A percentile compares a stretch with the other conserved stretches of the same genome.
Conservation (phyloP, 2,888 invertebrate genomes). For the Rhagium mordax region DNA sequence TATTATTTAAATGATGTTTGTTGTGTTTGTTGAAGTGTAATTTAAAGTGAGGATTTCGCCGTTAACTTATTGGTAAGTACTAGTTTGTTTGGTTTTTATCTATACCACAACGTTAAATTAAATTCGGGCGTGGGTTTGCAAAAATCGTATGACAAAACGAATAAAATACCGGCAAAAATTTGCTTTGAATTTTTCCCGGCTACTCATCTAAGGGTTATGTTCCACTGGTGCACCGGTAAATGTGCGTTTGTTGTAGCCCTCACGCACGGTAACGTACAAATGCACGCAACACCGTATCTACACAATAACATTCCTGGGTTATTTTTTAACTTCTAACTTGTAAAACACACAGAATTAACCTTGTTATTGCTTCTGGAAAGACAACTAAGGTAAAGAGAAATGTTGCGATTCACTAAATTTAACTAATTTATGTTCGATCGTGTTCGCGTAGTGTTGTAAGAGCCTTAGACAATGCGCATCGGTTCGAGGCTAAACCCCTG, state of each 20-base stretch:
- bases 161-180: slow-evolving; percentile 21
- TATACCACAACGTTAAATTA: not conserved
- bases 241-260: not conserved
- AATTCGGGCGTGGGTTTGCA: not conserved
- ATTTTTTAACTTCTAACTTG: not conserved
- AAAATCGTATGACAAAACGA: not conserved
- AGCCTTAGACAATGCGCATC: slow-evolving; percentile 52
- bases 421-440: not conserved
- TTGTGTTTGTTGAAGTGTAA: slow-evolving; percentile 69
- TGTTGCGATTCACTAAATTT: not conserved
- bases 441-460: slow-evolving; percentile 34
- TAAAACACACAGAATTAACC: too few relatives aligned
- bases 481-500: slow-evolving; percentile 73
- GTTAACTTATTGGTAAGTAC: slow-evolving; percentile 62
- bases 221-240: not conserved
- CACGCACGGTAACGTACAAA: not conserved
- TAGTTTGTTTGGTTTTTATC: slow-evolving; percentile 8
- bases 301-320: not conserved
- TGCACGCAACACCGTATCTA: not conserved
- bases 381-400: not conserved
- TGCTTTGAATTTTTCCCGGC: slow-evolving; percentile 34
- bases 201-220: slow-evolving; percentile 22
- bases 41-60: slow-evolving; percentile 55
- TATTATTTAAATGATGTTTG: slow-evolving; percentile 65
- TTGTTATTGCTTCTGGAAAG: not conserved